Percentiles rank a stretch among this genome's conserved stretches.
These are phyloP conservation scores for Manduca sexta DNA, from an alignment of 1,140 invertebrate genomes.

Conservation along the genomic window DNA sequence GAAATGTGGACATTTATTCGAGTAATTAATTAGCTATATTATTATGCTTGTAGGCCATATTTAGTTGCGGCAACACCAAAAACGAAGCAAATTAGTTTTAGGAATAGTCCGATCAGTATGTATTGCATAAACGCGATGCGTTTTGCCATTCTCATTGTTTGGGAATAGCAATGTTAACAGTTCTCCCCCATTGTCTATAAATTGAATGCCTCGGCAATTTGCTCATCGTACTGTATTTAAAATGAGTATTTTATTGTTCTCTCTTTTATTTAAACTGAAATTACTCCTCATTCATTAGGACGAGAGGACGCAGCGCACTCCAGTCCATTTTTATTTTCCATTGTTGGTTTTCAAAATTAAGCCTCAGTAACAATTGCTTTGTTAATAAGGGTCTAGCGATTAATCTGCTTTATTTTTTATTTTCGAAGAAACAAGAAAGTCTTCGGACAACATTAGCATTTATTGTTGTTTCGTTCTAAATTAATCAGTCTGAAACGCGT, in stretches of 20 bases:
- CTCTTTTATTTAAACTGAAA: constrained; percentile 64
- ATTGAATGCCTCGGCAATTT: constrained; percentile 50
- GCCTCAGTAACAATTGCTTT: constrained; percentile 56
- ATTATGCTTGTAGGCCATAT: too few species aligned
- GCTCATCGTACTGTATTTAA: constrained; percentile 50
- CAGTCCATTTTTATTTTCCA: constrained; percentile 57
- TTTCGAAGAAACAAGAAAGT: constrained; percentile 21
- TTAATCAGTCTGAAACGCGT: constrained; percentile 14
- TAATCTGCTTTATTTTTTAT: constrained; percentile 46
- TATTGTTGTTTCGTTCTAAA: constrained; percentile 11
- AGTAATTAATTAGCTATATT: too few species aligned
- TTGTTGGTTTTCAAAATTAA: constrained; percentile 66
- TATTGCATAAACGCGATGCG: too few species aligned
- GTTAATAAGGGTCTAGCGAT: constrained; percentile 51
- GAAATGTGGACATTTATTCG: too few species aligned
- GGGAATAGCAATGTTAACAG: constrained; percentile 44
- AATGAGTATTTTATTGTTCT: constrained; percentile 59
- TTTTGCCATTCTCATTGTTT: constrained; percentile 2
- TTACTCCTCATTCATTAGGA: constrained; percentile 63
- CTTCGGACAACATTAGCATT: constrained; percentile 19
- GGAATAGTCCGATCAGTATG: background rate
- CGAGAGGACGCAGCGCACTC: constrained; percentile 40
- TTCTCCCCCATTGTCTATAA: constrained; percentile 52
- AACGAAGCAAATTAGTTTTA: background rate
- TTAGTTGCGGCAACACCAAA: too few species aligned